phyloP scores from a whole-genome alignment of 2,888 invertebrate genomes.

The Helleia helle region DNA sequence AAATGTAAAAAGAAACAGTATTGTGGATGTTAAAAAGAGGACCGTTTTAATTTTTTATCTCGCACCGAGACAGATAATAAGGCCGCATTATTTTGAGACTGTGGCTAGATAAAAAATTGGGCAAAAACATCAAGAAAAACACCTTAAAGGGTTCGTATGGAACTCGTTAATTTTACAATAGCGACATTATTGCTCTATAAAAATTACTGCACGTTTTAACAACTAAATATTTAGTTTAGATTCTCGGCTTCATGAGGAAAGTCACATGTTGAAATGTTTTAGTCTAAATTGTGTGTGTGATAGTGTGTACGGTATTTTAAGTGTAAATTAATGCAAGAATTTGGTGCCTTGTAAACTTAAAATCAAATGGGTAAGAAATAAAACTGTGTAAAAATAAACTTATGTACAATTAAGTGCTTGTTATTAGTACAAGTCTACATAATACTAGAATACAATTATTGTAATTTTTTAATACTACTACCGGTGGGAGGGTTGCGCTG shows the following conservation, averaged over 20 bases:
- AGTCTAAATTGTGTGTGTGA: no score
- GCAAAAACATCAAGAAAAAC: slow-evolving; percentile 53
- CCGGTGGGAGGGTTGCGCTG: no score
- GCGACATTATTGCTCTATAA: slow-evolving; percentile 50
- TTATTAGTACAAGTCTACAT: no score
- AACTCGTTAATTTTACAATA: slow-evolving; percentile 36
- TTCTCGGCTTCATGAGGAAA: slow-evolving; percentile 45
- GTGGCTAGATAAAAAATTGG: slow-evolving; percentile 62
- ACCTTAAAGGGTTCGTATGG: slow-evolving; percentile 47
- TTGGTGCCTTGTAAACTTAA: no score
- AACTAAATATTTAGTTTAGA: slow-evolving; percentile 48
- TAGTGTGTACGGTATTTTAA: no score
- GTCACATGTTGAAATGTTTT: slow-evolving; percentile 31
- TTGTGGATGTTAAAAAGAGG: background rate
- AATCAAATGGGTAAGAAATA: no score
- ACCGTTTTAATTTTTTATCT: slow-evolving; percentile 2
- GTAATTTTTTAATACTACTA: no score
- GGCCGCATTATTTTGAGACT: slow-evolving; percentile 53
- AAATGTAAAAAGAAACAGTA: background rate
- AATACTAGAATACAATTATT: no score
- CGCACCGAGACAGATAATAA: slow-evolving; percentile 28
- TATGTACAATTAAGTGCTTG: no score
- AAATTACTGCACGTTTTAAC: slow-evolving; percentile 43
- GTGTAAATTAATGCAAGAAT: no score
- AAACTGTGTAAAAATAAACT: no score